Evolutionary conservation across 2,888 invertebrate species (phyloP).

Genomic region (Nemotelus nigrinus): DNA sequence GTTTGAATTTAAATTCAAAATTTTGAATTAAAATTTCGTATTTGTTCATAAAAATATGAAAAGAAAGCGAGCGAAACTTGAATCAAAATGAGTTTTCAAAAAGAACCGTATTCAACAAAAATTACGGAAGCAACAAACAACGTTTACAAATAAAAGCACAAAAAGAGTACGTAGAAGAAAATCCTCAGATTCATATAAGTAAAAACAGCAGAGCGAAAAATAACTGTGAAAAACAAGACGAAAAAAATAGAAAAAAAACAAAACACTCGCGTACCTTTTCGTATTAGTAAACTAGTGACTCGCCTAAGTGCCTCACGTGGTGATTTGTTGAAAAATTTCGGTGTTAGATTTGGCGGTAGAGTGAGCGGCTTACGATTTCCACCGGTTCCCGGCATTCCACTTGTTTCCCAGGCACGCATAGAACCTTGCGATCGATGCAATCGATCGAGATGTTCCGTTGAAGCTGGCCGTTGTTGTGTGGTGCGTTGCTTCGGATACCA

Average conservation of each 20-base stretch:
- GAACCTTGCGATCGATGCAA: constrained; percentile 66
- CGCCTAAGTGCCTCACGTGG: constrained; percentile 86
- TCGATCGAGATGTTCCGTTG: constrained; percentile 86
- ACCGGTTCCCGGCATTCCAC: constrained; percentile 61
- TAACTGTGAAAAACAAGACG: constrained; percentile 5
- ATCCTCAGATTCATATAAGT: not conserved
- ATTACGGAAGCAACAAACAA: constrained; percentile 6
- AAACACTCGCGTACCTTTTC: constrained; percentile 73
- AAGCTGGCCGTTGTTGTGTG: constrained; percentile 80
- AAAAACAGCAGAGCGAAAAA: constrained; percentile 10
- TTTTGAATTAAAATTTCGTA: not conserved
- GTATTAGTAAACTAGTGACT: constrained; percentile 88
- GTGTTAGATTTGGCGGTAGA: constrained; percentile 87
- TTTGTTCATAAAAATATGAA: not conserved
- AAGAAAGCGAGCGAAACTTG: constrained; percentile 19
- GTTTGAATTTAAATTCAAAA: not conserved
- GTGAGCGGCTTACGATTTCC: constrained; percentile 80
- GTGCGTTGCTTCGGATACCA: constrained; percentile 81
- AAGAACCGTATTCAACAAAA: constrained; percentile 5
- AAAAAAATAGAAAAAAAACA: constrained; percentile 34
- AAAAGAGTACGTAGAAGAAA: constrained; percentile 3
- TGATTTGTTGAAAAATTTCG: constrained; percentile 89
- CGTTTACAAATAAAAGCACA: constrained; percentile 22
- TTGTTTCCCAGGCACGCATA: constrained; percentile 67
- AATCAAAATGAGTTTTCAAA: constrained; percentile 19